Evolutionary conservation across 2,113 vertebrate species (phyloP), one percentile per base, ranked within the genome.

Genomic region (Poeciliopsis turrubarensis): DNA sequence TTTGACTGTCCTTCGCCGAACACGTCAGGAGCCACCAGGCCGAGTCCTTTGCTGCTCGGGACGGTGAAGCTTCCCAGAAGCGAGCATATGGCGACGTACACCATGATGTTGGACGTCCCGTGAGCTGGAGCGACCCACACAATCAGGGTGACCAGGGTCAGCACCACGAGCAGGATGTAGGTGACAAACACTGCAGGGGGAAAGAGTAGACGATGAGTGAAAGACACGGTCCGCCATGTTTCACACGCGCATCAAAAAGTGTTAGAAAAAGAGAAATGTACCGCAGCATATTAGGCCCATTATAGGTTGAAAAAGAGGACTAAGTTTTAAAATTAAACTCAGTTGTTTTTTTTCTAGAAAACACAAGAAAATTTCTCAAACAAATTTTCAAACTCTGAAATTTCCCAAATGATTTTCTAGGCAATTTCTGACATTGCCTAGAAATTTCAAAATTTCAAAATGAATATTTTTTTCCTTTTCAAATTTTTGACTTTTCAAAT

Each of bases 31-130:
- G 96, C 95, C 1, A 95, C 96, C 85, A 99, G 91, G 67, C 98
- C 97, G 2, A 99, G 96, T 70, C 96, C 97, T 95, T 99, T 99
- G 82, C 96, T 97, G 90, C 97, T 95, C 17, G 97, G 97, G 70
- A 99, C 97, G 0, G 97, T 99, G 92, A 99, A 98, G 79, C 94
- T 98, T 60, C 98, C 98, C 85, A 99, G 86, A 64, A 99, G 92
- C 34, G 98, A 99, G 83, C 98, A 99, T 86, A 99, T 98, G 80
- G 95, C 91, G 68, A 98, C 96, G 37, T 98, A 98, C 85, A 99
- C 97, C 96, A 98, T 95, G 77, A 99, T 96, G 93, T 97, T 97
- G 68, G 96, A 97, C 73, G 94, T 92, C 73, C 97, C 97, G 3
- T 95, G 95, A 68, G 93, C 92, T 22, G 97, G 97, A n/a, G 95